Evolutionary conservation across 2,888 invertebrate genomes (phyloP).

Genomic region (Drosophila diplacantha): DNA sequence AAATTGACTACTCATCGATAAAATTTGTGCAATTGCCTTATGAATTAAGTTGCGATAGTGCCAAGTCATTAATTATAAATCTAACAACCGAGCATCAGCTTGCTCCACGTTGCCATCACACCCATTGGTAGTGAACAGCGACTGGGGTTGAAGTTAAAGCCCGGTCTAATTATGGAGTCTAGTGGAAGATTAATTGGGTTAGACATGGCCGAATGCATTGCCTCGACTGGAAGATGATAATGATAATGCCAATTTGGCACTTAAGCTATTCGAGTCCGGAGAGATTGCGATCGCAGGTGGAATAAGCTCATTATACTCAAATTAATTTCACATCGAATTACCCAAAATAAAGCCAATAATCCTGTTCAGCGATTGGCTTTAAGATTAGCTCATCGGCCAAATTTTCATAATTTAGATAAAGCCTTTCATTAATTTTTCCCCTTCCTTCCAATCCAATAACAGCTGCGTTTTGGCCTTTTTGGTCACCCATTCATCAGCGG

Average conservation of each 20-base stretch:
- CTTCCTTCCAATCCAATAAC: conserved; percentile 8
- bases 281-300: not conserved
- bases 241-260: conserved; percentile 1
- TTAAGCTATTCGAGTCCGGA: conserved; percentile 2
- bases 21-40: not conserved
- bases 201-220: conserved; percentile 16
- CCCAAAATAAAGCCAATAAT: not conserved
- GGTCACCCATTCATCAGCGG: conserved; percentile 29
- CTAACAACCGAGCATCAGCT: not conserved
- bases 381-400: no score
- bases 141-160: not conserved
- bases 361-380: not conserved
- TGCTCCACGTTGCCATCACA: not conserved
- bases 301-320: conserved; percentile 7
- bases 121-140: not conserved
- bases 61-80: not conserved
- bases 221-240: not conserved
- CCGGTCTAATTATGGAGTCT: not conserved
- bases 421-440: not conserved
- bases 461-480: conserved; percentile 68
- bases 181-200: conserved; percentile 30
- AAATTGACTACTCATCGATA: no score
- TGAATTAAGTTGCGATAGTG: not conserved
- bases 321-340: conserved; percentile 2
- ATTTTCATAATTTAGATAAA: not conserved